Base-by-base conservation (phyloP, 2,888 invertebrate species). In the Halocaridina rubra region DNA sequence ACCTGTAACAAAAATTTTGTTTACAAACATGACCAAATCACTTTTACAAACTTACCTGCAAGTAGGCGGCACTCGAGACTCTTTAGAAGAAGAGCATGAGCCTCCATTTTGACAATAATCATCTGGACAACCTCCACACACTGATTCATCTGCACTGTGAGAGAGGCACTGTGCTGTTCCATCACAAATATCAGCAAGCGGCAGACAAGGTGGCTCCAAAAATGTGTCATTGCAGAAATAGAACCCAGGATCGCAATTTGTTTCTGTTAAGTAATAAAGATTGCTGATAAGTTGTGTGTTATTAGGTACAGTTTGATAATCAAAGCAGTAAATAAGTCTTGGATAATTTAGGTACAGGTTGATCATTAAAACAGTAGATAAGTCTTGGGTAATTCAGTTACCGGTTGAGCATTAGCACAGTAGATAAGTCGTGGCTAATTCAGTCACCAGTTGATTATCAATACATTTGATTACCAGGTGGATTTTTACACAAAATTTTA, bases 91-190 rank as follows among this genome's bases (percentile, higher is more conserved):
- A 22, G 57, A 8, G 57, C 86, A 86, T 4, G 7, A 19, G 29
- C 86, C 86, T 39, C 59, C 67, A 46, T 86, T 81, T 67, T 81
- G 75, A 39, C 86, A 86, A 33, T 72, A 80, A 57, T 76, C 39
- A n/a, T 24, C 19, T 10, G 80, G 86, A 33, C 82, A 84, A 8
- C 29, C 24, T 13, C 80, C 82, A 77, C 86, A 86, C 24, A 86
- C 22, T 30, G 82, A 82, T 72, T 86, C 86, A 71, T 86, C 86
- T 57, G 84, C 86, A 13, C 53, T 29, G 64, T 86, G 69, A 10
- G 71, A 13, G 10, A 29, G 24, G 32, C 86, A 86, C 22, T 76
- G 27, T 0, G 24, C 77, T 8, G 13, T 22, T 32, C 80, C 80
- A 53, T 86, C 27, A 30, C 86, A 86, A 33, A 82, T 29, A 22